Conservation (phyloP, 2,888 invertebrate genomes). For the Tromatobia lineatoria region DNA sequence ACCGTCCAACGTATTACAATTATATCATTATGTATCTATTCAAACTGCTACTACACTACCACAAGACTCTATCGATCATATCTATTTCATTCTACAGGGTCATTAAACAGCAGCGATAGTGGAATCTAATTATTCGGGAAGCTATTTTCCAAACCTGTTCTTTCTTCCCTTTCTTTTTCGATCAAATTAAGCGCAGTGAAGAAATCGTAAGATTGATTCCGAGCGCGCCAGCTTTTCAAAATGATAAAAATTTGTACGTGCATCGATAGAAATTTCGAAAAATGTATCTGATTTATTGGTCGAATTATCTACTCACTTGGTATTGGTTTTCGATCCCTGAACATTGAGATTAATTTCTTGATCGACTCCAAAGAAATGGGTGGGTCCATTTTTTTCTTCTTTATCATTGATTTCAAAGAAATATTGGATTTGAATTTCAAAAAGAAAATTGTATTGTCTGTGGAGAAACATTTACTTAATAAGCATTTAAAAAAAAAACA, state of each 20-base stretch:
- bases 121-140: background rate
- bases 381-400: too few species aligned
- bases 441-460: too few species aligned
- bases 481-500: too few species aligned
- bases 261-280: background rate
- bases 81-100: background rate
- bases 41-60: background rate
- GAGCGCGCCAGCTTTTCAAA: background rate
- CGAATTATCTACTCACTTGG: background rate
- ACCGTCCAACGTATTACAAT: background rate
- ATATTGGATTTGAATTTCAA: too few species aligned
- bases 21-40: background rate
- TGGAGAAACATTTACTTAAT: too few species aligned
- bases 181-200: background rate
- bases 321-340: too few species aligned
- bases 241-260: background rate
- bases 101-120: background rate
- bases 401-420: too few species aligned
- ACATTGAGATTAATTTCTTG: too few species aligned
- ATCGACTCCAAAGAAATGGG: too few species aligned
- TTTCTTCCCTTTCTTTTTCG: background rate
- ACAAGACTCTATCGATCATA: constrained; percentile 14
- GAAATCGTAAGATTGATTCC: background rate
- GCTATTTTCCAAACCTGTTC: constrained; percentile 1
- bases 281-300: background rate